Evolutionary conservation across 1,140 invertebrate genomes (phyloP).

Genomic region (Pseudomyrmex sp.): DNA sequence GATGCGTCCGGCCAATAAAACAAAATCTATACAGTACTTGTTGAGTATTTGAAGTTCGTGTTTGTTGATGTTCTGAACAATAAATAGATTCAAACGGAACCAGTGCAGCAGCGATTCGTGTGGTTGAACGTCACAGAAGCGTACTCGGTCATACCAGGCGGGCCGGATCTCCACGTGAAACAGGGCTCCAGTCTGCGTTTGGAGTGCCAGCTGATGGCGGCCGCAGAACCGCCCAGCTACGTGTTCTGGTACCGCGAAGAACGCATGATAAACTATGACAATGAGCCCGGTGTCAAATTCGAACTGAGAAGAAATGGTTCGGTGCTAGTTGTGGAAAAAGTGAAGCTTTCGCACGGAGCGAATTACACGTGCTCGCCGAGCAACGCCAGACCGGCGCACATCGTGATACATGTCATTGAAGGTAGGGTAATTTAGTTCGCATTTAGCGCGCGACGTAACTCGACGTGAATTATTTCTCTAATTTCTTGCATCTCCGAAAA

Average conservation of each 20-base stretch:
- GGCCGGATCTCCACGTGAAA: constrained; percentile 91
- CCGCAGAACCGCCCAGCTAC: constrained; percentile 90
- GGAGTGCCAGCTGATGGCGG: constrained; percentile 89
- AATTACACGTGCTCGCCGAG: constrained; percentile 90
- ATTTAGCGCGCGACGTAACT: neutral
- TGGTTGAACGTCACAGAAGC: constrained; percentile 87
- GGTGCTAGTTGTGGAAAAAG: constrained; percentile 86
- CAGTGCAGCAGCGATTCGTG: constrained; percentile 79
- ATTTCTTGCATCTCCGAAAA: neutral
- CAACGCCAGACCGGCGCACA: constrained; percentile 88
- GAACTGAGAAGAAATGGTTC: constrained; percentile 84
- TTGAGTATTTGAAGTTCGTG: neutral
- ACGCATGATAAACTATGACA: constrained; percentile 91
- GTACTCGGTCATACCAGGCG: constrained; percentile 90
- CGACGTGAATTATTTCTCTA: neutral
- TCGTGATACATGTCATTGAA: constrained; percentile 89
- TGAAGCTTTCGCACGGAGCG: constrained; percentile 86
- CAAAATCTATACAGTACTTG: neutral
- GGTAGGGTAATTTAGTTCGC: constrained; percentile 75
- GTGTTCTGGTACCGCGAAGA: constrained; percentile 92
- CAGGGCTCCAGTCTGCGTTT: constrained; percentile 90
- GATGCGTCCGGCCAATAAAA: constrained; percentile 2
- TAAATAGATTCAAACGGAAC: constrained; percentile 73
- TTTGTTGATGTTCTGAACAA: too few relatives aligned
- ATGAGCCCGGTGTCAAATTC: constrained; percentile 84